Conservation (phyloP, 2,113 vertebrate genomes). For the cat (Felis catus) region DNA sequence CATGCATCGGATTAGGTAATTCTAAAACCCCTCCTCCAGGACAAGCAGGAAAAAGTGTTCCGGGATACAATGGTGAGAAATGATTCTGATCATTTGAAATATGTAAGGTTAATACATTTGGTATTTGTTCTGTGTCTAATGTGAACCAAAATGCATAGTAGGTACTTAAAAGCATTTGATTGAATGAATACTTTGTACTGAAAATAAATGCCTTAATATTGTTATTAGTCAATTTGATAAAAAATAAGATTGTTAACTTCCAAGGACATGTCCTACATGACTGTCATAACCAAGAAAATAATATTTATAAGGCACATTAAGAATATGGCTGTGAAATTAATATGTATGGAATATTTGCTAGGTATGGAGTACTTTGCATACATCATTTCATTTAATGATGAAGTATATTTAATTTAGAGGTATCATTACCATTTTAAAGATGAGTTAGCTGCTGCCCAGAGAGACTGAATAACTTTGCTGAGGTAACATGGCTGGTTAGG, state of each 20-base stretch:
- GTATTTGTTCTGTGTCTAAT: not conserved
- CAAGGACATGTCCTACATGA: not conserved
- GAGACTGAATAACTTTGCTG: not conserved
- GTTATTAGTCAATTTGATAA: not conserved
- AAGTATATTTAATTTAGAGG: not conserved
- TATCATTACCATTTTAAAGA: not conserved
- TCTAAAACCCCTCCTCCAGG: constrained; percentile 92
- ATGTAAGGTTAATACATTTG: not conserved
- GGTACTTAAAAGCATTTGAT: not conserved
- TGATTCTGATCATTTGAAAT: not conserved
- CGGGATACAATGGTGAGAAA: constrained; percentile 95
- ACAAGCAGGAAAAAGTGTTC: constrained; percentile 95
- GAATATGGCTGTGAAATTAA: not conserved
- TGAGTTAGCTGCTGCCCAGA: not conserved
- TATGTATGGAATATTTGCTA: not conserved
- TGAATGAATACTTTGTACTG: not conserved
- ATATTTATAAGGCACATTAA: not conserved
- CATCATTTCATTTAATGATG: not conserved
- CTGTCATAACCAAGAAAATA: not conserved
- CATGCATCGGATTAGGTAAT: constrained; percentile 93
- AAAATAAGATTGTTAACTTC: not conserved
- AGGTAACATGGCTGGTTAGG: not conserved
- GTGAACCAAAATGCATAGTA: not conserved
- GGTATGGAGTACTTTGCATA: not conserved
- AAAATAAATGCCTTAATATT: not conserved